Percentiles rank a stretch among this genome's conserved stretches.
Conservation (phyloP, 2,113 vertebrate species). For the Chaetura pelagica region DNA sequence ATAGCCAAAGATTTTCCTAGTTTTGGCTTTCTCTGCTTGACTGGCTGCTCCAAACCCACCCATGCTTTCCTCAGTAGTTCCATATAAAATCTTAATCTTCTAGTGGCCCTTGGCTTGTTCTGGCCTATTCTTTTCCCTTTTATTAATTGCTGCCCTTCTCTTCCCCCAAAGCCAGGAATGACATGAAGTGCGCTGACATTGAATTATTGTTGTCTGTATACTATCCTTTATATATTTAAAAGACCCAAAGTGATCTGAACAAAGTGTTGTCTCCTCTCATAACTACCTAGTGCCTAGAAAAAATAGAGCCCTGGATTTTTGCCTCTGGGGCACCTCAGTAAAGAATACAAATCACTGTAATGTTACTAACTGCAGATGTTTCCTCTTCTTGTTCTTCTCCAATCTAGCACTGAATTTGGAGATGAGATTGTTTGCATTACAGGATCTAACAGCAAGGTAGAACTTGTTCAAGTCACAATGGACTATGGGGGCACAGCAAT, state of each 20-base stretch:
- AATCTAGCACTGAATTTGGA: conserved; percentile 83
- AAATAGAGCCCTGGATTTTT: neutral
- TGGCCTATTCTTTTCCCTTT: neutral
- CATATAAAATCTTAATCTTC: neutral
- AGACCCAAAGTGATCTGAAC: neutral
- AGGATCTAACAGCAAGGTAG: conserved; percentile 69
- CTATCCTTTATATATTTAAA: neutral
- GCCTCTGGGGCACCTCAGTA: neutral
- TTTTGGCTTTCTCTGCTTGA: neutral
- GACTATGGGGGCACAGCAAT: conserved; percentile 71
- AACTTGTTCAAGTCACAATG: conserved; percentile 64
- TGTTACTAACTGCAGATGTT: neutral
- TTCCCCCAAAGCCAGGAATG: neutral
- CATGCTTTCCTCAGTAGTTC: neutral
- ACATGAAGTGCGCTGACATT: neutral
- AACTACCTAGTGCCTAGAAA: neutral
- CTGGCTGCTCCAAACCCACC: neutral
- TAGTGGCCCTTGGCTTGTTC: neutral
- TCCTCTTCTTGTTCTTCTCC: neutral
- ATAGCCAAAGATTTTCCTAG: neutral
- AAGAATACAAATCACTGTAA: neutral
- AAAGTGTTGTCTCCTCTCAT: neutral
- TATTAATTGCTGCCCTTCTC: neutral
- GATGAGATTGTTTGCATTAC: conserved; percentile 83
- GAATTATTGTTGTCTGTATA: neutral